Evolutionary conservation across 2,888 invertebrate genomes (phyloP), one percentile per base, ranked within the genome.

Genomic region (Ecliptopera silaceata): DNA sequence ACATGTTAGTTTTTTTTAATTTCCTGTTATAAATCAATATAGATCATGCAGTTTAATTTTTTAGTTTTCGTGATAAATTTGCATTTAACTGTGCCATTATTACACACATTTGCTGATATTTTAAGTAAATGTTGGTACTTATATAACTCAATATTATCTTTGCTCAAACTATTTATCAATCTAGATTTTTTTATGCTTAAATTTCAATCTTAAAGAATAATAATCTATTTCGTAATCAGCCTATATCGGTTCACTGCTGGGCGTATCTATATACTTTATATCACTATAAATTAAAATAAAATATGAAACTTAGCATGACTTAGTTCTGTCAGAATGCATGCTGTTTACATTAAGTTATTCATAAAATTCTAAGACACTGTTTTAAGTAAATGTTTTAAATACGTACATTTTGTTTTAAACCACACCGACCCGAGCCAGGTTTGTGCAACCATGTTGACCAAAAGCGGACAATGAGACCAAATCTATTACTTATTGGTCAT

Each of bases 31-130:
- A 63, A 61, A 61, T 55, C 65, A 63, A 68, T 61, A 70, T 63
- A 68, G 70, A 70, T 71, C 63, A 61, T 72, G 61, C 66, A 69
- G 68, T 72, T 64, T 68, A 65, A 61, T 71, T 65, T 65, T 58
- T 70, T 70, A 66, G 59, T 71, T 68, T 74, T 75, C 80, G 87
- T 88, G 87, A 88, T 88, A 86, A 77, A 73, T 75, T 74, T 87
- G 89, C 89, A 89, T 89, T 89, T 89, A 88, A 74, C 77, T 73
- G 84, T 87, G 86, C 86, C 88, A 87, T 86, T 78, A 79, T 77
- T 71, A 69, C 77, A 72, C 64, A 66, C 70, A 43, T 36, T 77
- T 79, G 77, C 75, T 78, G 72, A 69, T 66, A 54, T 58, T 66
- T 55, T 62, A 68, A 20, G 13, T 36, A 17, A 63, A 64, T 47